Percentiles rank a stretch among this genome's conserved stretches.
phyloP scores from a whole-genome alignment of 1,140 invertebrate species.

The Drosophila micromelanica region DNA sequence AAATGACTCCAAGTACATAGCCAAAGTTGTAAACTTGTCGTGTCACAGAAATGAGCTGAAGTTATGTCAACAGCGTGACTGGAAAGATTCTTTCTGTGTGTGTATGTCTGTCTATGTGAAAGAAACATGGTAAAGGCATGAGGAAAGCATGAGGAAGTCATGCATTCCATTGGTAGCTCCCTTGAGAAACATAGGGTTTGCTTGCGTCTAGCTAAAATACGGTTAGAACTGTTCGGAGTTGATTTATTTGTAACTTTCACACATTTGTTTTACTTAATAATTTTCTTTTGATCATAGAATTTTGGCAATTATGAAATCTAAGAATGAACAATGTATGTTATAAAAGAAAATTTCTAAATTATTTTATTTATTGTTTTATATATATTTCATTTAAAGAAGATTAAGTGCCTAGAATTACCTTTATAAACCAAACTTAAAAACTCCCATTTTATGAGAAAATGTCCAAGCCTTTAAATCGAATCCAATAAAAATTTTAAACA shows the following conservation, averaged over 20 bases:
- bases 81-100: constrained; percentile 26
- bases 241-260: neutral
- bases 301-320: too few species aligned
- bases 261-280: too few species aligned
- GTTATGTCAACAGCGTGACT: constrained; percentile 76
- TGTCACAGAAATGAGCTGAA: constrained; percentile 64
- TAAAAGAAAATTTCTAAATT: too few species aligned
- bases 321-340: too few species aligned
- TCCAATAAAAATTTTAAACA: too few species aligned
- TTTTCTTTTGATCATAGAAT: too few species aligned
- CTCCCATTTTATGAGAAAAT: too few species aligned
- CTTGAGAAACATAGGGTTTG: constrained; percentile 3
- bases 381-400: too few species aligned
- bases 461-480: too few species aligned
- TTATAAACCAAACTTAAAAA: too few species aligned
- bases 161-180: constrained; percentile 7
- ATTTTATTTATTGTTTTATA: too few species aligned
- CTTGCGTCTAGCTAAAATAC: neutral
- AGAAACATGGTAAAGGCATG: neutral
- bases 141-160: constrained; percentile 8
- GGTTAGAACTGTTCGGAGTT: neutral
- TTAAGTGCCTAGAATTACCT: too few species aligned
- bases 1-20: constrained; percentile 65
- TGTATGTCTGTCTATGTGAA: neutral
- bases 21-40: constrained; percentile 49